Evolutionary conservation across 1,140 invertebrate species (phyloP).

Genomic region (Panulirus ornatus): DNA sequence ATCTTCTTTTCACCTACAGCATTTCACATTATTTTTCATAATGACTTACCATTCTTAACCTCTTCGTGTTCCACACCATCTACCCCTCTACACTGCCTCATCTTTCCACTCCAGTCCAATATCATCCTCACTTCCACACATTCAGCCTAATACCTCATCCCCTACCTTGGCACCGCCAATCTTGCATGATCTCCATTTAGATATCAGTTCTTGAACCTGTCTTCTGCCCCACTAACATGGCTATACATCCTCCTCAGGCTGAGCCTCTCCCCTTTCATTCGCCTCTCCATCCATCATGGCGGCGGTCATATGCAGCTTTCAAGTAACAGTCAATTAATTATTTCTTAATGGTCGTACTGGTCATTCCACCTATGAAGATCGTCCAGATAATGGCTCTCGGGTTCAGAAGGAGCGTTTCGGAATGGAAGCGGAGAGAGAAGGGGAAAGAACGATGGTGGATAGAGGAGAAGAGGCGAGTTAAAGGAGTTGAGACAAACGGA

Average conservation of each 20-base stretch:
- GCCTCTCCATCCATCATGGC: constrained; percentile 28
- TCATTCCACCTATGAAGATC: constrained; percentile 65
- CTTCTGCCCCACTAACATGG: not conserved
- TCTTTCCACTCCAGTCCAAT: too few relatives aligned
- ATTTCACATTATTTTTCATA: too few relatives aligned
- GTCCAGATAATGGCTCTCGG: constrained; percentile 62
- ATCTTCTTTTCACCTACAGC: too few relatives aligned
- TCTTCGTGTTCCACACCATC: too few relatives aligned
- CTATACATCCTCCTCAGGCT: not conserved
- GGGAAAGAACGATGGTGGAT: not conserved
- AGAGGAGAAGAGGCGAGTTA: not conserved
- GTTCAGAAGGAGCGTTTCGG: not conserved
- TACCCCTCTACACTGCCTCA: too few relatives aligned
- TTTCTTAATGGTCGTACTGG: constrained; percentile 65
- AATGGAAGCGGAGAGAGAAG: not conserved
- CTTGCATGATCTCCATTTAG: too few relatives aligned
- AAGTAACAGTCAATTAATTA: constrained; percentile 72
- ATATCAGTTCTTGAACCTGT: too few relatives aligned
- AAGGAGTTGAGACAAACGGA: too few relatives aligned
- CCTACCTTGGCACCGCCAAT: too few relatives aligned
- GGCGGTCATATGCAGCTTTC: constrained; percentile 62
- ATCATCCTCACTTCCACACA: too few relatives aligned
- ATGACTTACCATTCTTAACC: too few relatives aligned
- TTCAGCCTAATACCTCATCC: too few relatives aligned
- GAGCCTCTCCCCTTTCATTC: not conserved